Evolutionary conservation across 2,888 invertebrate species (phyloP), one percentile per base, ranked within the genome.

Genomic region (Aleiodes testaceus): DNA sequence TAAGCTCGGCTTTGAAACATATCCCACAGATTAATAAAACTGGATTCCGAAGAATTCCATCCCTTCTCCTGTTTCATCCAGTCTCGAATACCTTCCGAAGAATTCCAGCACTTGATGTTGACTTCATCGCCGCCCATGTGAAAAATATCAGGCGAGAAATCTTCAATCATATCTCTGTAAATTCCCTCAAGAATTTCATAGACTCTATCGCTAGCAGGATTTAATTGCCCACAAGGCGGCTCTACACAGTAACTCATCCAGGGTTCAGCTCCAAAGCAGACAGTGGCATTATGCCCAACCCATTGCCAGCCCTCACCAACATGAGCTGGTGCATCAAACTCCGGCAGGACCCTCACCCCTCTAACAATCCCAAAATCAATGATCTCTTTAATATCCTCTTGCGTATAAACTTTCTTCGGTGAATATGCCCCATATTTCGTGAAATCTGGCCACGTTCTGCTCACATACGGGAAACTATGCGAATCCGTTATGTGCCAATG

Each of bases 401-500:
- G 77, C 0, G 89, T 87, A 78, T 90, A 90, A 72, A 92, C 91
- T 88, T 95, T 93, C 0, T 90, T 90, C 53, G 93, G 91, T 0
- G 93, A 90, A 82, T 95, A 94, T 4, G 97, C 94, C 1, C 98
- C 98, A 16, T 92, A 90, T 77, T 91, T 91, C 3, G 92, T 89
- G 11, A 96, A 86, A 55, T 93, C 89, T 0, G 95, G 95, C 75
- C 91, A 90, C n/a, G 91, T 91, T 80, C 90, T 90, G 0, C 94
- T 92, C 70, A 93, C 93, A 81, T 96, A 93, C 0, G 98, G 98
- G 85, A 98, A 98, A 79, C 97, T 97, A 86, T 97, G 97, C 12
- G 97, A 95, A 86, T 98, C 98, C 4, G 93, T 93, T 36, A 95
- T 90, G 82, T 96, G 95, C 97, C 97, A 97, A 83, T 98, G 97